Evolutionary conservation across 2,888 invertebrate genomes (phyloP).

Genomic region (Pegoplata infirma): DNA sequence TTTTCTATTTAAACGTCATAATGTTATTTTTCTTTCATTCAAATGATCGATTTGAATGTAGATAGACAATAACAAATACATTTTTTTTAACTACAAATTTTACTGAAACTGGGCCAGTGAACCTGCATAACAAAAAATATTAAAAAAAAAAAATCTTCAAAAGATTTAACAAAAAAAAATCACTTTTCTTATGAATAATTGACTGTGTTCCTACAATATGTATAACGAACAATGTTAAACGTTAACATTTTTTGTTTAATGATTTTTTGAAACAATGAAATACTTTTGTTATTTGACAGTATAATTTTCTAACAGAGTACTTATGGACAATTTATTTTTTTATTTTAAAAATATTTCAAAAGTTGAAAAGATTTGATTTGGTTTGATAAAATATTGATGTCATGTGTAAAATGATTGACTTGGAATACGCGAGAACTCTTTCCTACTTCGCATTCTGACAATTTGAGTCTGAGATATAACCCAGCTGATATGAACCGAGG

Average conservation of each 20-base stretch:
- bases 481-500: no score
- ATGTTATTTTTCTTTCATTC: conserved; percentile 25
- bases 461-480: no score
- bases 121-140: conserved; percentile 52
- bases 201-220: conserved; percentile 6
- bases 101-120: conserved; percentile 55
- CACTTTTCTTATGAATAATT: conserved; percentile 43
- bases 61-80: conserved; percentile 12
- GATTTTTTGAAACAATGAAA: conserved; percentile 21
- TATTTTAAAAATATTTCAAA: no score
- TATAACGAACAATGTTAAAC: not conserved
- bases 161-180: conserved; percentile 12
- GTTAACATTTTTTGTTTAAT: not conserved
- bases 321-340: conserved; percentile 15
- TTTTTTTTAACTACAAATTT: conserved; percentile 13
- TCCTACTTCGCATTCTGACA: no score
- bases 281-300: conserved; percentile 13
- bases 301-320: conserved; percentile 13
- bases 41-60: conserved; percentile 56
- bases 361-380: no score
- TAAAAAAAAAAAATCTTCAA: not conserved
- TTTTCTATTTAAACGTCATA: conserved; percentile 45
- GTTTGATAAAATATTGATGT: no score
- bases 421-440: no score
- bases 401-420: no score